These are phyloP conservation scores for Liolophura sinensis DNA, from an alignment of 1,140 invertebrate genomes.

Conservation along the genomic window DNA sequence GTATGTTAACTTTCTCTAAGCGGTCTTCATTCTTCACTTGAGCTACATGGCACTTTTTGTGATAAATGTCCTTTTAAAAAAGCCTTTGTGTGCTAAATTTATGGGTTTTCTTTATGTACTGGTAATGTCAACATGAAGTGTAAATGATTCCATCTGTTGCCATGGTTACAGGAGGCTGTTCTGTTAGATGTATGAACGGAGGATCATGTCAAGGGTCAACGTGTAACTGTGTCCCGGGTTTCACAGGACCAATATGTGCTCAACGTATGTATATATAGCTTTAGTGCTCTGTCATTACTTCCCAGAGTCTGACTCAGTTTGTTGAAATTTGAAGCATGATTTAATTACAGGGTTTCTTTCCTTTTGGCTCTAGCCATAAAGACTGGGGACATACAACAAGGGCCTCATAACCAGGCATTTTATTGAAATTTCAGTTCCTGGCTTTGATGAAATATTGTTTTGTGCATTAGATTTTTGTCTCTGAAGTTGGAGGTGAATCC, in stretches of 20 bases:
- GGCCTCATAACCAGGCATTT: constrained; percentile 3
- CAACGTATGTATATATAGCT: constrained; percentile 68
- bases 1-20: too few relatives aligned
- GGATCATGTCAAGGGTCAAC: constrained; percentile 73
- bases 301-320: neutral
- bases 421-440: constrained; percentile 1
- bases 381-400: neutral
- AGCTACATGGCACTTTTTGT: too few relatives aligned
- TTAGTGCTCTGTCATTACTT: neutral
- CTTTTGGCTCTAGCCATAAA: neutral
- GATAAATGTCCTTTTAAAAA: neutral
- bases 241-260: constrained; percentile 76
- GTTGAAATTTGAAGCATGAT: neutral
- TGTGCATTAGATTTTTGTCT: too few relatives aligned
- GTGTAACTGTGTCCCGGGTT: constrained; percentile 75
- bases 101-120: neutral
- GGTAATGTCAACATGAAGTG: neutral
- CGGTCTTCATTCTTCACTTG: too few relatives aligned
- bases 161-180: constrained; percentile 60
- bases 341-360: constrained; percentile 4
- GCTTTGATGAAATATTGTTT: too few relatives aligned
- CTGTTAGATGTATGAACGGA: constrained; percentile 74
- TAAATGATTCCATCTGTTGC: constrained; percentile 27
- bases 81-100: neutral
- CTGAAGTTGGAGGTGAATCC: too few relatives aligned